Conservation (phyloP, 2,888 invertebrate genomes). For the Drosophila peninsularis region DNA sequence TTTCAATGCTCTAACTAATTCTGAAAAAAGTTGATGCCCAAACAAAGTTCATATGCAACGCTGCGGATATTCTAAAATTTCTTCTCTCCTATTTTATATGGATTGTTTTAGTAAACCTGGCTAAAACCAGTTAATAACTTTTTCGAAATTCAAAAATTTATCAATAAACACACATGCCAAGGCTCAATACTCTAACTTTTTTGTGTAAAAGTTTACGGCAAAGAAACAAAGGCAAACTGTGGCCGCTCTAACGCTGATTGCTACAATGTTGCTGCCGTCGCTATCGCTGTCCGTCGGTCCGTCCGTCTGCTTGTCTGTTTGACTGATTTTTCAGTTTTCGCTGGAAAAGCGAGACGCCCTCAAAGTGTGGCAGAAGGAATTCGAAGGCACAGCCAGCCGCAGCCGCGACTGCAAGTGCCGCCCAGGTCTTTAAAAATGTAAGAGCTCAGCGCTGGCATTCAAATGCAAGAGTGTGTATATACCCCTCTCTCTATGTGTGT, state of each 20-base stretch:
- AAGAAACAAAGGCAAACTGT: not conserved
- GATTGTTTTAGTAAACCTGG: too few relatives aligned
- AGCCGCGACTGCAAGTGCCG: constrained; percentile 65
- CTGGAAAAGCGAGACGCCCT: constrained; percentile 71
- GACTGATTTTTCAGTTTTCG: constrained; percentile 74
- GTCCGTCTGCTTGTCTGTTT: constrained; percentile 67
- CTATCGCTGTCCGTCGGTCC: constrained; percentile 20
- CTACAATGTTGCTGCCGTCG: constrained; percentile 14
- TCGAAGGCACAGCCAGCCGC: constrained; percentile 13
- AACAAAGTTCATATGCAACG: not conserved
- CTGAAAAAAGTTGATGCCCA: not conserved
- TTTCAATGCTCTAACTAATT: not conserved
- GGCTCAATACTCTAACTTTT: not conserved
- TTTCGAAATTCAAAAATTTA: not conserved
- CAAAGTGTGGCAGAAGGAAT: constrained; percentile 54
- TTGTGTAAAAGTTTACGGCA: not conserved
- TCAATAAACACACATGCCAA: not conserved
- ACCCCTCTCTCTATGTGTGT: constrained; percentile 1
- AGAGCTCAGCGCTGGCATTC: constrained; percentile 68
- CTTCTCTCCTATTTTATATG: too few relatives aligned
- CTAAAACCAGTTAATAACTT: not conserved
- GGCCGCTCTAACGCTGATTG: constrained; percentile 2
- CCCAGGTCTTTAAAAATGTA: constrained; percentile 75
- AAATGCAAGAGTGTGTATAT: constrained; percentile 48
- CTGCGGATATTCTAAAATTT: not conserved